A percentile compares a stretch with the other conserved stretches of the same genome.
phyloP scores from a whole-genome alignment of 2,113 vertebrate genomes.

The Petaurus breviceps region DNA sequence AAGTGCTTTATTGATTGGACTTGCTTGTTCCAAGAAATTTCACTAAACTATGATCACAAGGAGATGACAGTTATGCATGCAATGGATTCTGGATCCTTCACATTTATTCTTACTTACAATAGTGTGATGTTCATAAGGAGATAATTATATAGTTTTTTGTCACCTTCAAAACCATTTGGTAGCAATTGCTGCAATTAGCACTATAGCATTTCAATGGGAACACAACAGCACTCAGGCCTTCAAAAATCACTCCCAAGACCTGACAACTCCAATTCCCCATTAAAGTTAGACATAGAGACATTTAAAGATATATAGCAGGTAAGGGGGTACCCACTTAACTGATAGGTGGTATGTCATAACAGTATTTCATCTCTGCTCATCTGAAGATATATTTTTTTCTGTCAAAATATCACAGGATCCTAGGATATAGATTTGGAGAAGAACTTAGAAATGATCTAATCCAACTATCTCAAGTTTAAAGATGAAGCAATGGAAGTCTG shows the following conservation, averaged over 20 bases:
- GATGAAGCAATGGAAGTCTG: not conserved
- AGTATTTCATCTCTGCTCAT: not conserved
- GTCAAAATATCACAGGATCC: not conserved
- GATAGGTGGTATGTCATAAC: constrained; percentile 3
- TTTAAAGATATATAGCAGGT: constrained; percentile 13
- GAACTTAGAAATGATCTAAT: not conserved
- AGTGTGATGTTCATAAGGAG: constrained; percentile 22
- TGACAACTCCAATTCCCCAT: constrained; percentile 50
- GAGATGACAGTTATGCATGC: not conserved
- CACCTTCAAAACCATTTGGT: constrained; percentile 13
- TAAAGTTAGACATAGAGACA: constrained; percentile 60
- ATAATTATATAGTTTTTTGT: constrained; percentile 35
- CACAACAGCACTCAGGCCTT: constrained; percentile 39
- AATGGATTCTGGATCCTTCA: not conserved
- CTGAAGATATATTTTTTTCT: not conserved
- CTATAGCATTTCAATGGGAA: constrained; percentile 19
- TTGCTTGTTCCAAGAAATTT: not conserved
- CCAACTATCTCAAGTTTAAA: not conserved
- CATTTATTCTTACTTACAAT: not conserved
- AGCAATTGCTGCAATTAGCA: constrained; percentile 64
- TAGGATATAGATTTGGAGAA: not conserved
- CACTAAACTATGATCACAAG: not conserved
- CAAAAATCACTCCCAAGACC: constrained; percentile 61
- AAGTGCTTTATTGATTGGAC: constrained; percentile 27
- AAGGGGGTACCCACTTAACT: constrained; percentile 60